Evolutionary conservation across 2,797 vertebrate species (phyloP).

Genomic region (Characodon lateralis): DNA sequence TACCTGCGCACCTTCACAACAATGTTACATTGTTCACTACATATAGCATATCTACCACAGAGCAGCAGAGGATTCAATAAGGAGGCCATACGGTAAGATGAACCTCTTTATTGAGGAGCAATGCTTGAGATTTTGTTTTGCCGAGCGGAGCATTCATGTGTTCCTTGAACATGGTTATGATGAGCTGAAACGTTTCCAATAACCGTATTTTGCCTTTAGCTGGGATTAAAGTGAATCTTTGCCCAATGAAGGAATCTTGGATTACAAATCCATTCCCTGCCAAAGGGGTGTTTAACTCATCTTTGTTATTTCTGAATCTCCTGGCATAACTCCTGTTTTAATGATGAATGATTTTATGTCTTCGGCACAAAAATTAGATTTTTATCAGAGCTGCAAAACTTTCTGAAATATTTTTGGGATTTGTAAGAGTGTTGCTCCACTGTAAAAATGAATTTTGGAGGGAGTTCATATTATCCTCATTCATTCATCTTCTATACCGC

Average conservation of each 20-base stretch:
- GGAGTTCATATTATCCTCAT: not conserved
- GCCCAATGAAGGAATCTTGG: slow-evolving; percentile 73
- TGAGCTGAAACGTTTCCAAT: slow-evolving; percentile 83
- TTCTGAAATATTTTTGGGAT: slow-evolving; percentile 23
- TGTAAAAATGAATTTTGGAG: not conserved
- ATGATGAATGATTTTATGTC: slow-evolving; percentile 42
- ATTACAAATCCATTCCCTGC: slow-evolving; percentile 77
- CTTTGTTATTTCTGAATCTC: slow-evolving; percentile 65
- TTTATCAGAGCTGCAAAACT: slow-evolving; percentile 15
- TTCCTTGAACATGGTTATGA: slow-evolving; percentile 71
- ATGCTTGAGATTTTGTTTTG: slow-evolving; percentile 68
- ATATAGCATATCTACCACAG: slow-evolving; percentile 70
- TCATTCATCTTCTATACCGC: too few species aligned
- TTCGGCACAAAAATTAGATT: slow-evolving; percentile 41
- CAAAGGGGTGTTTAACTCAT: slow-evolving; percentile 66
- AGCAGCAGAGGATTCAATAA: slow-evolving; percentile 70
- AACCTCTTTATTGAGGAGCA: slow-evolving; percentile 67
- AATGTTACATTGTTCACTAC: slow-evolving; percentile 78
- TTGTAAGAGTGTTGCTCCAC: slow-evolving; percentile 1
- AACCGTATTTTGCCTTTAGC: slow-evolving; percentile 76
- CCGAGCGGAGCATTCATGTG: slow-evolving; percentile 72
- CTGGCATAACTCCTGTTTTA: slow-evolving; percentile 58
- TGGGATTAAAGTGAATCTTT: slow-evolving; percentile 76
- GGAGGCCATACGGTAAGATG: slow-evolving; percentile 69
- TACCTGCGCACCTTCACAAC: slow-evolving; percentile 65